phyloP scores from a whole-genome alignment of 1,140 invertebrate species.

The Drosophila lini region DNA sequence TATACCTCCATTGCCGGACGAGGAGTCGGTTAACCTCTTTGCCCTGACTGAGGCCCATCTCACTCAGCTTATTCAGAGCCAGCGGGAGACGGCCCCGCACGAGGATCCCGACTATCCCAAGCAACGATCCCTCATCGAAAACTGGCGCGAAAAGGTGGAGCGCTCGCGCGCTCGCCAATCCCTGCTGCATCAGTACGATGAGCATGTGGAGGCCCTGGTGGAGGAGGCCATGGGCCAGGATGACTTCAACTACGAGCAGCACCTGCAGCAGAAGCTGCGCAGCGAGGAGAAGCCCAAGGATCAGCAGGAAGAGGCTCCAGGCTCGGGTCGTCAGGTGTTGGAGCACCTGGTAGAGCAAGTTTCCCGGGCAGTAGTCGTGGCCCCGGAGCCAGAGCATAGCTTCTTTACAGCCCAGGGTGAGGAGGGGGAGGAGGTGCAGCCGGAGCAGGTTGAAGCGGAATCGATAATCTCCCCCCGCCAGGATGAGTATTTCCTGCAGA shows the following conservation, averaged over 20 bases:
- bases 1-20: slow-evolving; percentile 13
- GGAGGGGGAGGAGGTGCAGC: background rate
- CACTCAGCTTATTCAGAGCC: slow-evolving; percentile 55
- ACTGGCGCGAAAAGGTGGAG: slow-evolving; percentile 79
- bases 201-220: slow-evolving; percentile 64
- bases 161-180: slow-evolving; percentile 63
- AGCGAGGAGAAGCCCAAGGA: slow-evolving; percentile 19
- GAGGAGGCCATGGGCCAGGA: slow-evolving; percentile 68
- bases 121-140: slow-evolving; percentile 66
- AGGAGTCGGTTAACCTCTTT: slow-evolving; percentile 72
- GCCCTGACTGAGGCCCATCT: slow-evolving; percentile 74
- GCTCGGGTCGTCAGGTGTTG: slow-evolving; percentile 38
- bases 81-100: slow-evolving; percentile 7
- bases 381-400: slow-evolving; percentile 49
- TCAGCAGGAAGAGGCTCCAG: background rate
- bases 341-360: slow-evolving; percentile 69
- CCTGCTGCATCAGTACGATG: slow-evolving; percentile 56
- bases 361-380: slow-evolving; percentile 54
- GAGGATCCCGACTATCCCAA: slow-evolving; percentile 30
- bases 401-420: slow-evolving; percentile 65
- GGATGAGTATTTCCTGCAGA: slow-evolving; percentile 72
- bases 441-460: background rate
- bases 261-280: slow-evolving; percentile 54
- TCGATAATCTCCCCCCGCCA: slow-evolving; percentile 13
- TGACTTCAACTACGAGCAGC: slow-evolving; percentile 60